Conservation (phyloP, 1,140 invertebrate genomes). For the Hycleus phaleratus region DNA sequence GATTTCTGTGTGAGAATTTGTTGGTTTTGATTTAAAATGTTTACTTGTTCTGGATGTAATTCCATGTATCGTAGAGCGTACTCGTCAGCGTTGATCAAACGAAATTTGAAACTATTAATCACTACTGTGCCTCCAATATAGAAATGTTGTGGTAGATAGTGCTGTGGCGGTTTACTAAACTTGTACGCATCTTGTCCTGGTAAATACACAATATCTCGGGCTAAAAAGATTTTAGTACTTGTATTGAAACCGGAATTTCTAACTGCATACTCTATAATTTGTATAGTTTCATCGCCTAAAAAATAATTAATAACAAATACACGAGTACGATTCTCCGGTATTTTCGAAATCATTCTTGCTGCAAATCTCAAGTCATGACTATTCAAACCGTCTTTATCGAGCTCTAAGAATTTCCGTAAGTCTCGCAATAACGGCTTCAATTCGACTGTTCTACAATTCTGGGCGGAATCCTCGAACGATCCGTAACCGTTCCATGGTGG, state of each 20-base stretch:
- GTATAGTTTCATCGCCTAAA: conserved; percentile 75
- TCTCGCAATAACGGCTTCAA: conserved; percentile 68
- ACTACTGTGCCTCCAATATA: conserved; percentile 70
- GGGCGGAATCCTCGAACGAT: conserved; percentile 76
- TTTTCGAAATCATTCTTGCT: conserved; percentile 63
- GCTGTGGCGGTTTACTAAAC: conserved; percentile 57
- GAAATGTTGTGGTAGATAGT: conserved; percentile 68
- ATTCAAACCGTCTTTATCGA: conserved; percentile 65
- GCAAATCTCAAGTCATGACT: conserved; percentile 73
- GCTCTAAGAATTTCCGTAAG: conserved; percentile 72
- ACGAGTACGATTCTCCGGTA: conserved; percentile 57
- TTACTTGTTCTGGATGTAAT: conserved; percentile 61
- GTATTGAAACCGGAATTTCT: conserved; percentile 67
- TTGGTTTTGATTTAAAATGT: neutral
- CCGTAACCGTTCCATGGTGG: conserved; percentile 88
- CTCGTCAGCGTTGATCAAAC: conserved; percentile 72
- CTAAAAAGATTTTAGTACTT: conserved; percentile 54
- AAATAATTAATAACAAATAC: conserved; percentile 77
- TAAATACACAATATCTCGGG: conserved; percentile 57
- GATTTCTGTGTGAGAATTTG: neutral
- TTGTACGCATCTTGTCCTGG: conserved; percentile 62
- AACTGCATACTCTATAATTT: conserved; percentile 66
- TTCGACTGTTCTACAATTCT: conserved; percentile 69
- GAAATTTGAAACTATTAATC: conserved; percentile 70
- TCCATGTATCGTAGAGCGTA: conserved; percentile 86